phyloP scores from a whole-genome alignment of 1,140 invertebrate genomes.

The Lepidurus packardi region DNA sequence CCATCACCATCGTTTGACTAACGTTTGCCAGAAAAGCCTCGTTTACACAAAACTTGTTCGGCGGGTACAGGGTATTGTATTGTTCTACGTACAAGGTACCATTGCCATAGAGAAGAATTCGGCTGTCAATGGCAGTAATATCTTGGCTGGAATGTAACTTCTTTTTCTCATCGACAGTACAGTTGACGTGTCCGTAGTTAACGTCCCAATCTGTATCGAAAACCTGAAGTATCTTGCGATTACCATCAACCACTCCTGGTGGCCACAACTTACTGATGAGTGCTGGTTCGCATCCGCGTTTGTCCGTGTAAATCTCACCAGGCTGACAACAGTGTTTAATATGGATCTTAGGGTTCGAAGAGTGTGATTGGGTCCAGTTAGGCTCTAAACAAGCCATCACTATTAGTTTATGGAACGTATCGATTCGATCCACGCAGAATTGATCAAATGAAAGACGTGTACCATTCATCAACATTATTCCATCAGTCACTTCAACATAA shows the following conservation, averaged over 20 bases:
- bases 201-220: not conserved
- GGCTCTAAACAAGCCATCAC: not conserved
- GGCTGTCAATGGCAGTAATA: not conserved
- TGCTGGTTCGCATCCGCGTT: not conserved
- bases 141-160: not conserved
- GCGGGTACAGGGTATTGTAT: too few species aligned
- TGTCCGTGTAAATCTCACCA: not conserved
- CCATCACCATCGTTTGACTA: too few species aligned
- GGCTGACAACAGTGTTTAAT: not conserved
- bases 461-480: not conserved
- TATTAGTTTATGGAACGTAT: not conserved
- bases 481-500: not conserved
- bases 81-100: too few species aligned
- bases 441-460: not conserved
- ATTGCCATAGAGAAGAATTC: too few species aligned
- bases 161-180: not conserved
- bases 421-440: not conserved
- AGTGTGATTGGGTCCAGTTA: not conserved
- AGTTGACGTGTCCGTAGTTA: not conserved
- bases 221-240: not conserved
- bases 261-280: not conserved
- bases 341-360: not conserved
- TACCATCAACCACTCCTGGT: not conserved
- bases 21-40: too few species aligned
- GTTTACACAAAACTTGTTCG: too few species aligned